Base-by-base conservation (phyloP, 2,888 invertebrate genomes). In the Drosophila yooni region DNA sequence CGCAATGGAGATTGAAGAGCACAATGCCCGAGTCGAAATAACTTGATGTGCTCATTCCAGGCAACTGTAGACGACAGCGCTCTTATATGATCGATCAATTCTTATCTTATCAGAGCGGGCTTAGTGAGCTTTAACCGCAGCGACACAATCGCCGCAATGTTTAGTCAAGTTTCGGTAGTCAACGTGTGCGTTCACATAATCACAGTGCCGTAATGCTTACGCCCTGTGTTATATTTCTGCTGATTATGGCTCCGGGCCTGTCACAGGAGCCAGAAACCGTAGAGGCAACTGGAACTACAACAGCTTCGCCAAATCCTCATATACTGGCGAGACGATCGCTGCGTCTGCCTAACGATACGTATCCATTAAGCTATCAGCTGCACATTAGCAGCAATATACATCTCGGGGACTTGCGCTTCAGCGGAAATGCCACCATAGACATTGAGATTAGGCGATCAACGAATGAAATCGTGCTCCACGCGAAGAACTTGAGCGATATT, bases 341-440 rank as follows among this genome's bases (percentile, higher is more conserved):
- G 91, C 93, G 94, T 33, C 93, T 95, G 65, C 95, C 95, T 0
- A 94, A 93, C 3, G 93, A 94, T 79, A 93, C 95, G 65, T 89
- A 89, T 11, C 95, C 95, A 0, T 72, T 90, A 38, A 94, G 94
- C 83, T 96, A 95, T 88, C 93, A 94, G 79, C 78, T 93, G 46
- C 90, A 92, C 56, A 83, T 93, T 11, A 70, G 68, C 33, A 92
- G 81, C 11, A 77, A 85, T 48, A 87, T 93, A 52, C 92, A 93
- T 76, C 74, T 76, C 33, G 88, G 86, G 2, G 78, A 79, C 0
- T 80, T 80, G 36, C 65, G 67, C 38, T 93, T 91, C 59, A 88
- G 50, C 68, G 93, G 91, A 51, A 91, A 91, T 72, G 91, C 89
- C 31, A 91, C 90, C 67, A 92, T 93, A 70, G 90, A 91, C 70